Conservation (phyloP, 2,888 invertebrate genomes). For the Eretmocerus hayati region DNA sequence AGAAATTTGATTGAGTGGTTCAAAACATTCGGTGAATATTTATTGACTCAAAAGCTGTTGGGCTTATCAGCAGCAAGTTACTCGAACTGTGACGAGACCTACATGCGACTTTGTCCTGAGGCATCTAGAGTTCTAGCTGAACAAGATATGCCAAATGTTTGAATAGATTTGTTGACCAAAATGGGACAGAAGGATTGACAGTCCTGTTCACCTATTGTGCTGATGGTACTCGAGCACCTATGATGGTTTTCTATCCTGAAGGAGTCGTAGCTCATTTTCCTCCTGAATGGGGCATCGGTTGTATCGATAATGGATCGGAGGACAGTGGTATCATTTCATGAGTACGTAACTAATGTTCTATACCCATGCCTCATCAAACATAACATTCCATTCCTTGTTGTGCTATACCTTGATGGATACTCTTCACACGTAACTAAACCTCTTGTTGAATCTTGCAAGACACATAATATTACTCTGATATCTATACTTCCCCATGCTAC, state of each 20-base stretch:
- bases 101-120: conserved; percentile 38
- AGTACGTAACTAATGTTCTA: conserved; percentile 25
- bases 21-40: conserved; percentile 15
- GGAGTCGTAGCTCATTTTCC: conserved; percentile 24
- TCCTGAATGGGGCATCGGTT: conserved; percentile 24
- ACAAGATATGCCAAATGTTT: conserved; percentile 30
- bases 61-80: conserved; percentile 29
- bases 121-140: conserved; percentile 31
- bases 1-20: conserved; percentile 5
- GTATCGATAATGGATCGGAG: conserved; percentile 28
- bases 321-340: conserved; percentile 25
- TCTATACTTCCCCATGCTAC: conserved; percentile 3
- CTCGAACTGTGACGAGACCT: conserved; percentile 40
- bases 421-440: conserved; percentile 21
- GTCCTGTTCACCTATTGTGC: conserved; percentile 1
- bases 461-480: conserved; percentile 2
- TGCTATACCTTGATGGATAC: conserved; percentile 30
- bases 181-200: conserved; percentile 3
- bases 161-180: conserved; percentile 23
- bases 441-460: not conserved
- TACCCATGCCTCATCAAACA: conserved; percentile 23
- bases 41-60: conserved; percentile 24
- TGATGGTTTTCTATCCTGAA: conserved; percentile 22
- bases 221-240: not conserved
- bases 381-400: conserved; percentile 22